Conservation (phyloP, 2,113 vertebrate species). For the Apaloderma vittatum region DNA sequence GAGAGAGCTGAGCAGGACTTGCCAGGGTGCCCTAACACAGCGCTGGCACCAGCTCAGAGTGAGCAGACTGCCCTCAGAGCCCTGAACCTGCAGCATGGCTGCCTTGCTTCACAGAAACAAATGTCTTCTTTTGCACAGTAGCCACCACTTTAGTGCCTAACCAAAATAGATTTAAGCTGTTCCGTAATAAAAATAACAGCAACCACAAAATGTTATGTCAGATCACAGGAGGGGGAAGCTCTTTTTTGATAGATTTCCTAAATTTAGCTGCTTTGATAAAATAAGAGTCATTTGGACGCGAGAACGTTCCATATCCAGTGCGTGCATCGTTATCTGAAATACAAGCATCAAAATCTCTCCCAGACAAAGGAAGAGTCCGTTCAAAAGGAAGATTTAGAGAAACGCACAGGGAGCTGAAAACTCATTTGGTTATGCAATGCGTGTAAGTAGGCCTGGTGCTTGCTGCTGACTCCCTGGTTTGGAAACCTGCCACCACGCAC, state of each 20-base stretch:
- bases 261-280: conserved; percentile 29
- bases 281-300: not conserved
- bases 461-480: not conserved
- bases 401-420: not conserved
- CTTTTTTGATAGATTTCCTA: not conserved
- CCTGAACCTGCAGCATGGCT: fast-evolving
- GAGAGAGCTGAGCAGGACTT: not conserved
- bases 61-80: not conserved
- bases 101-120: not conserved
- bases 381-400: conserved; percentile 7
- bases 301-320: not conserved
- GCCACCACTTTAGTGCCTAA: not conserved
- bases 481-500: conserved; percentile 26
- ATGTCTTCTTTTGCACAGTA: not conserved
- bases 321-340: not conserved
- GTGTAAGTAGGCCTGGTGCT: conserved; percentile 21
- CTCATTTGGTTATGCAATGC: not conserved
- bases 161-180: conserved; percentile 16
- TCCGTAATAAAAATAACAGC: not conserved
- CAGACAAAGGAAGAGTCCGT: not conserved
- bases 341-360: not conserved
- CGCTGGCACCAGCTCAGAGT: not conserved
- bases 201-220: not conserved
- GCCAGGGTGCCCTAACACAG: not conserved
- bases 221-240: conserved; percentile 29